A percentile compares a stretch with the other conserved stretches of the same genome.
phyloP scores from a whole-genome alignment of 2,113 vertebrate genomes.

The Megaceryle torquata region DNA sequence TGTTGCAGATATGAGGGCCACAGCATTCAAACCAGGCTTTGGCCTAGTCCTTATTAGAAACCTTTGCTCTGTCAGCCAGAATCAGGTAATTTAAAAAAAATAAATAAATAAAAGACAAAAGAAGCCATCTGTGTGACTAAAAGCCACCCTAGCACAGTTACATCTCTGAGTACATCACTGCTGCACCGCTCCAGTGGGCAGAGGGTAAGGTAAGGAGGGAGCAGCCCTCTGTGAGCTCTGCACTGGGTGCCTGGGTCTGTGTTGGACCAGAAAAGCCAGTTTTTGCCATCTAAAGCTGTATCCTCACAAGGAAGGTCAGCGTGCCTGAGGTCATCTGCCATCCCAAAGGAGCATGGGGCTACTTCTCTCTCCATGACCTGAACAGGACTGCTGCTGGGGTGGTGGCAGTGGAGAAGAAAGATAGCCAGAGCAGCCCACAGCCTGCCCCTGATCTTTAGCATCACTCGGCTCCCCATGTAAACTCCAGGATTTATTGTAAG shows the following conservation, averaged over 20 bases:
- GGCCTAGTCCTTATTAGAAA: background rate
- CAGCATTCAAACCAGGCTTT: background rate
- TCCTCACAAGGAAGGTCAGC: background rate
- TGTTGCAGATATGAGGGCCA: background rate
- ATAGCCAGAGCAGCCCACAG: background rate
- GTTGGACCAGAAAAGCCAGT: background rate
- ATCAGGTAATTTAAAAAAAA: background rate
- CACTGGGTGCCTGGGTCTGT: background rate
- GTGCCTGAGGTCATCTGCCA: background rate
- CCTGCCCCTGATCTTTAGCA: background rate
- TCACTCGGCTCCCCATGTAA: background rate
- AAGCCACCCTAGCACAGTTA: background rate
- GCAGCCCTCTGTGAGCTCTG: background rate
- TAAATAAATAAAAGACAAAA: background rate
- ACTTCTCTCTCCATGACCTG: background rate
- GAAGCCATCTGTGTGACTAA: background rate
- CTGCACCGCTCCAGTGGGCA: background rate
- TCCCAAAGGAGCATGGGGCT: background rate
- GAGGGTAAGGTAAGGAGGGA: background rate
- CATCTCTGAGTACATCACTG: background rate
- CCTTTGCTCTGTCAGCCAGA: background rate
- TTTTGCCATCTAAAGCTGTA: background rate
- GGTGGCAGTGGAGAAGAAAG: background rate
- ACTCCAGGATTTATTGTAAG: background rate
- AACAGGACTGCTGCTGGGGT: rapidly evolving